Evolutionary conservation across 2,888 invertebrate genomes (phyloP), one percentile per base, ranked within the genome.

Genomic region (Agrenia bidenticulata): DNA sequence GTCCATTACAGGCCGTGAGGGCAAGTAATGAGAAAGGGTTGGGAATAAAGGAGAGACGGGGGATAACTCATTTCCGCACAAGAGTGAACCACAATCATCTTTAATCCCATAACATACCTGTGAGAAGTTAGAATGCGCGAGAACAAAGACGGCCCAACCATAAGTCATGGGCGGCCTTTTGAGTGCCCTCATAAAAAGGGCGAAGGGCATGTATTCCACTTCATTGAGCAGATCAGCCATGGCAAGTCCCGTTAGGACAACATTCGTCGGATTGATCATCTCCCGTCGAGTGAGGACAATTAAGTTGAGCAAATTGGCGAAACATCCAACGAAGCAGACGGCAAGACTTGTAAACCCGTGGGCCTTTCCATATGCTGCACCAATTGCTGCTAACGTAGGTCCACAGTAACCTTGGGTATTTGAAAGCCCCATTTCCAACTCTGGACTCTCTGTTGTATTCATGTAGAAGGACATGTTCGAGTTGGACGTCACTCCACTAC

Each of bases 151-250:
- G 0, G 90, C 87, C 89, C 91, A 92, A 1, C 86, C 83, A 79
- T 91, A 92, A 0, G 80, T 78, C 70, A 76, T 79, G 50, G 68
- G 60, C 11, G 68, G 67, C 37, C 55, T 54, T 17, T 50, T 57
- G 15, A 61, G 77, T 89, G 90, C 37, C 21, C 54, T 63, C 79
- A 88, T 87, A 79, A 92, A 90, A 61, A 89, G 85, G 1, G 90
- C 88, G 79, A 90, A 94, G 0, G 95, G 94, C 71, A 96, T 89
- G 80, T 95, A 96, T 77, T 93, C 93, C 77, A 95, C 83, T 89
- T 96, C 95, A 17, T 95, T 94, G n/a, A 94, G 84, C 37, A 96
- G 85, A 79, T 96, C 96, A 17, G 95, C 92, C 9, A 94, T 88
- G 0, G 96, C 96, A 32, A 93, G 83, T 4, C 90, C 92, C 0